Evolutionary conservation across 2,797 vertebrate species (phyloP).

Genomic region (Luscinia luscinia): DNA sequence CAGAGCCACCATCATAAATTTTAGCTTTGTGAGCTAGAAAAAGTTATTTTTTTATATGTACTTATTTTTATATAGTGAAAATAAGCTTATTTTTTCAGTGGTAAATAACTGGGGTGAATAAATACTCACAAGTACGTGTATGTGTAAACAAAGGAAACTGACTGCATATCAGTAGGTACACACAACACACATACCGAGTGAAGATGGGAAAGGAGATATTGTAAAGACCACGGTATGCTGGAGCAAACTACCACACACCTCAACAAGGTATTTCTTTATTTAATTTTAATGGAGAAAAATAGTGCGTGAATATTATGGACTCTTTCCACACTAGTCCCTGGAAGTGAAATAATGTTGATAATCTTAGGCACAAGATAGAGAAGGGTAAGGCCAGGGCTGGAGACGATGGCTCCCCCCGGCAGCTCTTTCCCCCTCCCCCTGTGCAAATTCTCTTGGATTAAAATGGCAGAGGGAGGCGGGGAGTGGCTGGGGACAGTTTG

Average conservation of each 20-base stretch:
- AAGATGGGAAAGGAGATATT: not conserved
- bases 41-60: not conserved
- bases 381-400: not conserved
- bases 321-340: not conserved
- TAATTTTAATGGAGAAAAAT: not conserved
- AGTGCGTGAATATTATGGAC: not conserved
- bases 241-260: not conserved
- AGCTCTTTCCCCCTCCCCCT: slow-evolving; percentile 23
- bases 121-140: not conserved
- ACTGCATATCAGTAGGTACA: not conserved
- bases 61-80: not conserved
- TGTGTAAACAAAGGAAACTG: not conserved
- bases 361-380: not conserved
- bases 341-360: not conserved
- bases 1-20: not conserved
- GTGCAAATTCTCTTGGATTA: slow-evolving; percentile 53
- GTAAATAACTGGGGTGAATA: not conserved
- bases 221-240: not conserved
- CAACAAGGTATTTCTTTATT: not conserved
- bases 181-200: not conserved
- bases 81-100: not conserved
- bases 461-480: slow-evolving; percentile 58
- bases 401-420: not conserved
- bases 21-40: not conserved
- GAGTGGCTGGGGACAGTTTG: slow-evolving; percentile 52